Evolutionary conservation across 1,140 invertebrate species (phyloP), one percentile per base, ranked within the genome.

Genomic region (Papilio xuthus): DNA sequence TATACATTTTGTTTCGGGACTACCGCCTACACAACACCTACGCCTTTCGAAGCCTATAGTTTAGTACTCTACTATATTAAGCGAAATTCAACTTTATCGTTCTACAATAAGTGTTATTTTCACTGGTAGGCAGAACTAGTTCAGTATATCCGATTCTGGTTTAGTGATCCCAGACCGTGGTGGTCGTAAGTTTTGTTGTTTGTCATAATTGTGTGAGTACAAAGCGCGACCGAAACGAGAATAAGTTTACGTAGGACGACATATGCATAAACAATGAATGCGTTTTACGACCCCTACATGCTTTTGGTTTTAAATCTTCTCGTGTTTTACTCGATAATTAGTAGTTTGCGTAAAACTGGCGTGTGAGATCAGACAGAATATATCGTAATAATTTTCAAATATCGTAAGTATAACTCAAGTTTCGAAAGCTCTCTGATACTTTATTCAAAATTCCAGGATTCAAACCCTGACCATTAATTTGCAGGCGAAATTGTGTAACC

Each of bases 11-110:
- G 20, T 72, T 72, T 72, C 70, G 70, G 70, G 41, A 47, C 70
- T 47, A 42, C 37, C 81, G 80, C 81, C 81, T 77, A 84, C 83
- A 18, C 37, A 56, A 60, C 83, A 56, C 81, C 83, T 80, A 84
- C 81, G 74, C 78, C 4, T 53, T n/a, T 67, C 73, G 32, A 63
- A 23, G 32, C 37, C 20, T 71, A 50, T 26, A 69, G n/a, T 23
- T 71, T 8, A 32, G n/a, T 72, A 72, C 41, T 15, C n/a, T 41
- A 72, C 20, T 12, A 50, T 32, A 71, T 37, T 37, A 63, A 4
- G 4, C 42, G 1, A 82, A 75, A 79, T 23, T 75, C n/a, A 15
- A 69, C 80, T 71, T 74, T 82, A 79, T 13, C n/a, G n/a, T n/a
- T n/a, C n/a, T n/a, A n/a, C n/a, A n/a, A n/a, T 63, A 79, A 50